Evolutionary conservation across 2,113 vertebrate species (phyloP), one percentile per base, ranked within the genome.

Genomic region (Garra rufa): DNA sequence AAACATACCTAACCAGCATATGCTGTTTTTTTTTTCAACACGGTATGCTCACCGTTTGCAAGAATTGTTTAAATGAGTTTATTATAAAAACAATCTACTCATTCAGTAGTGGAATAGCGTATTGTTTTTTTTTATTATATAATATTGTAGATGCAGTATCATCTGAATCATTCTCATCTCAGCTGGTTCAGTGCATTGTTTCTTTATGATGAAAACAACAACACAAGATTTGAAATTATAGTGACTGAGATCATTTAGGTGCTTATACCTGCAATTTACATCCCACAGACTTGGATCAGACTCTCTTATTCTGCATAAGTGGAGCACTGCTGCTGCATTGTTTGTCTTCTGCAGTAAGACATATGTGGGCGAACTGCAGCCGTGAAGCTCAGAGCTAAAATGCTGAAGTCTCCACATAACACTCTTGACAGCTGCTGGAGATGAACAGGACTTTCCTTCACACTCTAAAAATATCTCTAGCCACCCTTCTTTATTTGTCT

Each of bases 361-460:
- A 46, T 76, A 34, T 55, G 84, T 82, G 71, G 70, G 48, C 8
- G 69, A 85, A 41, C 84, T 26, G 73, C 46, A 67, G 34, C 57
- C 21, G n/a, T 55, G 55, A 52, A 67, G 28, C 82, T 83, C 57
- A 57, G 76, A 26, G 11, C 71, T 69, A 65, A 14, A 69, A n/a
- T 86, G 86, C 88, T 10, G 13, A 59, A 44, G 52, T 26, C 86
- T 88, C 88, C 90, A 71, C 89, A 88, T 91, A 89, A 15, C 41
- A 67, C 89, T 78, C 84, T n/a, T 84, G 89, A 90, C 92, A 93
- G 92, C 92, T 94, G 91, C 90, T 76, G 83, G 82, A 88, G 88
- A 92, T 92, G 87, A 93, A 93, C 90, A 91, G 88, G 84, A 88
- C 91, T 92, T 91, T 91, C 38, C 89, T 91, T 90, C 78, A 57